Conservation (phyloP, 2,113 vertebrate species). For the Camarhynchus parvulus region DNA sequence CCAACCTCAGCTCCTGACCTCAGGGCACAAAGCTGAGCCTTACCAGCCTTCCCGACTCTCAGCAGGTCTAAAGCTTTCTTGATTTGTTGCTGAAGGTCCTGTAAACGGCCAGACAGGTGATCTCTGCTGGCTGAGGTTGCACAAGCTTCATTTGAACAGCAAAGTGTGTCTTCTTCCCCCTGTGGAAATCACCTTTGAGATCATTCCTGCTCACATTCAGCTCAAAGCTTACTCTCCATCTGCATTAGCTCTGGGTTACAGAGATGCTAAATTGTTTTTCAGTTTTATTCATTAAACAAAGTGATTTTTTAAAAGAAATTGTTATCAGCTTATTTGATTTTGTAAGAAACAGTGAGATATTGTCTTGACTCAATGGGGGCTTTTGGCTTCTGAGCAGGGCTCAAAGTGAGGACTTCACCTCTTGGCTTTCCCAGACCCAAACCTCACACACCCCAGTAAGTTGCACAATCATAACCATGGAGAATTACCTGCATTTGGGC, state of each 20-base stretch:
- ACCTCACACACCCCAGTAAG: accelerated
- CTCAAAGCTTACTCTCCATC: not conserved
- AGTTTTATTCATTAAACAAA: not conserved
- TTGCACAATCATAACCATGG: not conserved
- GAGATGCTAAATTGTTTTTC: not conserved
- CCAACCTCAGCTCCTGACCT: not conserved
- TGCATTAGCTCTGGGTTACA: not conserved
- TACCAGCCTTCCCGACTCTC: conserved; percentile 58
- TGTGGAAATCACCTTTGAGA: conserved; percentile 48
- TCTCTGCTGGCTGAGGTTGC: conserved; percentile 16
- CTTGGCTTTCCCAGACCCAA: not conserved
- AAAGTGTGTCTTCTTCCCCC: conserved; percentile 65
- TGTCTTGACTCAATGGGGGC: not conserved
- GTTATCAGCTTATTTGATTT: not conserved
- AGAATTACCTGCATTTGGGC: conserved; percentile 69
- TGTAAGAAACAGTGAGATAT: not conserved
- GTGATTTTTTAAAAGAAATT: not conserved
- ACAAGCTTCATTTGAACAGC: conserved; percentile 64
- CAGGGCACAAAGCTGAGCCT: conserved; percentile 15
- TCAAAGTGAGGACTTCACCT: not conserved
- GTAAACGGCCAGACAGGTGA: conserved; percentile 18
- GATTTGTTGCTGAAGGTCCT: conserved; percentile 51
- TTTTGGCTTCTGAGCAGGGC: not conserved
- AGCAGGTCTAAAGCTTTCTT: conserved; percentile 49
- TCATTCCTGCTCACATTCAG: not conserved